Percentiles rank a stretch among this genome's conserved stretches.
Conservation (phyloP, 2,113 vertebrate genomes). For the Chloropsis cyanopogon region DNA sequence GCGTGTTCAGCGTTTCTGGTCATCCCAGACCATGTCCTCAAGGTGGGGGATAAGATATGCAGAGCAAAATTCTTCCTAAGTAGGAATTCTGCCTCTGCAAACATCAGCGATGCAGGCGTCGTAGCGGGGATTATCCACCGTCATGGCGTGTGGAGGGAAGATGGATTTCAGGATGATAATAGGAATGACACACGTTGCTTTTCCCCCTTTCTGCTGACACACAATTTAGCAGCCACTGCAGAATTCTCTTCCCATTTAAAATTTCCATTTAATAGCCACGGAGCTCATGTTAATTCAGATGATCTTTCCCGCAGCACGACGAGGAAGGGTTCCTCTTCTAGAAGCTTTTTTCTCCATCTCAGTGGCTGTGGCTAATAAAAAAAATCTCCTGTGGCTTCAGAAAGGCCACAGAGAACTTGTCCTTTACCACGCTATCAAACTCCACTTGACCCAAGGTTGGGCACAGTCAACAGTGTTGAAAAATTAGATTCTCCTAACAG, state of each 20-base stretch:
- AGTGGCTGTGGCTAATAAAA: background rate
- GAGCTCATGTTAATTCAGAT: slow-evolving; percentile 52
- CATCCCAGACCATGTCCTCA: background rate
- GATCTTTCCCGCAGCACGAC: rapidly evolving
- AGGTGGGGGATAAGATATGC: background rate
- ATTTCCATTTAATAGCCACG: slow-evolving; percentile 31
- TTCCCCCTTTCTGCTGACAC: slow-evolving; percentile 51
- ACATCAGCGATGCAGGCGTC: background rate
- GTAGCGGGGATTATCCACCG: background rate
- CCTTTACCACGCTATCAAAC: background rate
- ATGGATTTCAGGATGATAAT: slow-evolving; percentile 56
- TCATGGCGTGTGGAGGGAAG: slow-evolving; percentile 7
- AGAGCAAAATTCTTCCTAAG: background rate
- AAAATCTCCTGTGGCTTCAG: background rate
- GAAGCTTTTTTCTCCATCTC: background rate
- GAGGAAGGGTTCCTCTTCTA: background rate
- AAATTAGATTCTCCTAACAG: background rate
- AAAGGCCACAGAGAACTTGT: rapidly evolving
- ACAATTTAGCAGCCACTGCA: slow-evolving; percentile 26
- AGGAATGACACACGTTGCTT: slow-evolving; percentile 40
- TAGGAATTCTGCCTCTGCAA: background rate
- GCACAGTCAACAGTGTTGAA: background rate
- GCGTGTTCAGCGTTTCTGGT: background rate
- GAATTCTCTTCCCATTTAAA: slow-evolving; percentile 43
- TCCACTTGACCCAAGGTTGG: background rate